Percentiles rank a stretch among this genome's conserved stretches.
Conservation (phyloP, 2,888 invertebrate genomes). For the Salpingus planirostris region DNA sequence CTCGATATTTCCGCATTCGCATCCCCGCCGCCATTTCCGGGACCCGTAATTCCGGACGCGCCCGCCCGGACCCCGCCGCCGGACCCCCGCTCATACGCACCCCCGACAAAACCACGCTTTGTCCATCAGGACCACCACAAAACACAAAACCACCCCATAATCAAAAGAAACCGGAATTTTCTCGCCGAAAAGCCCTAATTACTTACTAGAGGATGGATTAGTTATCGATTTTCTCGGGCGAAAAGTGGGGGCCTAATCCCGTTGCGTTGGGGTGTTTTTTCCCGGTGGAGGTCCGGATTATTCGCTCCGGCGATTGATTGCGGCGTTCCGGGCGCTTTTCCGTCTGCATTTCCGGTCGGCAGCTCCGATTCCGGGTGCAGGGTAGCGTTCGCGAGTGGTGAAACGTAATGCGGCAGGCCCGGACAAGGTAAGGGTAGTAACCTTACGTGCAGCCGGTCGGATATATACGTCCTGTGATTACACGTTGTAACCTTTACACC, state of each 20-base stretch:
- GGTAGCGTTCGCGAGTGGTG: slow-evolving; percentile 17
- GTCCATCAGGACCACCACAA: too few species aligned
- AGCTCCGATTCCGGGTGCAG: not conserved
- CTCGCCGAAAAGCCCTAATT: too few species aligned
- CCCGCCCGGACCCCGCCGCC: too few species aligned
- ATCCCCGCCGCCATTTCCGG: slow-evolving; percentile 9
- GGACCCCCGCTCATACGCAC: too few species aligned
- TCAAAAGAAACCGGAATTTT: too few species aligned
- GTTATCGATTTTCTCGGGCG: too few species aligned
- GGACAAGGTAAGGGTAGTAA: slow-evolving; percentile 34
- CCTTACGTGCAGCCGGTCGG: slow-evolving; percentile 27
- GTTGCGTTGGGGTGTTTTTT: too few species aligned
- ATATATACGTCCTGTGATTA: slow-evolving; percentile 20
- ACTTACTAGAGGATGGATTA: too few species aligned
- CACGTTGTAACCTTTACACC: slow-evolving; percentile 15
- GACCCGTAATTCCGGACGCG: too few species aligned
- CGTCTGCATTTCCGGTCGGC: not conserved
- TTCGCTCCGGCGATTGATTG: not conserved
- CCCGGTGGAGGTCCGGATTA: not conserved
- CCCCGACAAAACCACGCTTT: too few species aligned
- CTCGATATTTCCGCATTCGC: slow-evolving; percentile 16
- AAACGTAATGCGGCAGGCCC: slow-evolving; percentile 26
- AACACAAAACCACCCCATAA: not conserved
- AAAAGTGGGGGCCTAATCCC: too few species aligned
- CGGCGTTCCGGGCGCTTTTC: slow-evolving; percentile 3